Evolutionary conservation across 1,140 invertebrate species (phyloP), one percentile per base, ranked within the genome.

Genomic region (Macrotrachela quadricornifera): DNA sequence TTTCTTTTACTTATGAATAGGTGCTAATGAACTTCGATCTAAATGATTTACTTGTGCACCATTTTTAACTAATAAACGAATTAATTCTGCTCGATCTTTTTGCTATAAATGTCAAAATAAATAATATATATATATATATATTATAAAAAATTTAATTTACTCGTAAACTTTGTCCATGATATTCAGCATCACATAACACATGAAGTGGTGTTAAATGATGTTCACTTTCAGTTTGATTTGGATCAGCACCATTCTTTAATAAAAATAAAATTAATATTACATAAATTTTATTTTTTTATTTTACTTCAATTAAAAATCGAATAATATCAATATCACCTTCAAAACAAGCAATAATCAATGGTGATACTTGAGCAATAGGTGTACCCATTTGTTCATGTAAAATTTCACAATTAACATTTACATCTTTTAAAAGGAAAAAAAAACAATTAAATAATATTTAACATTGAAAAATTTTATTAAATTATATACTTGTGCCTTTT

Each of bases 281-380:
- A 15, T 2, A 17, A 46, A 46, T 46, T 3, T 46, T 4, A 13
- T 16, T 14, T 16, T 13, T 6, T 46, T 9, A 21, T 16, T 14
- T 46, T 17, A 46, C 44, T 13, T 21, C 49, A 36, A 50, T 50
- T 15, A 55, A 18, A 17, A 46, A 38, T 36, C 50, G 50, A 21
- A 55, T 55, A 14, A 55, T 43, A 47, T 55, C 54, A 3, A 43
- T 17, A 47, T 55, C 54, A 14, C 54, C 54, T 51, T 55, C 54
- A 30, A 55, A 55, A 39, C 54, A 55, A 14, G 54, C 54, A 13
- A 55, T 55, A 13, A 55, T 36, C 14, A 55, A 39, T 14, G 54
- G 54, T 36, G 54, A 44, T 11, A 48, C 54, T 46, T 55, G 54
- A 16, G 54, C 54, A 16, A 55, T 55, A 8, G 54, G 54, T 42